Percentiles rank a stretch among this genome's conserved stretches.
Conservation (phyloP, 2,797 vertebrate genomes). For the Orientallactaga sibirica region DNA sequence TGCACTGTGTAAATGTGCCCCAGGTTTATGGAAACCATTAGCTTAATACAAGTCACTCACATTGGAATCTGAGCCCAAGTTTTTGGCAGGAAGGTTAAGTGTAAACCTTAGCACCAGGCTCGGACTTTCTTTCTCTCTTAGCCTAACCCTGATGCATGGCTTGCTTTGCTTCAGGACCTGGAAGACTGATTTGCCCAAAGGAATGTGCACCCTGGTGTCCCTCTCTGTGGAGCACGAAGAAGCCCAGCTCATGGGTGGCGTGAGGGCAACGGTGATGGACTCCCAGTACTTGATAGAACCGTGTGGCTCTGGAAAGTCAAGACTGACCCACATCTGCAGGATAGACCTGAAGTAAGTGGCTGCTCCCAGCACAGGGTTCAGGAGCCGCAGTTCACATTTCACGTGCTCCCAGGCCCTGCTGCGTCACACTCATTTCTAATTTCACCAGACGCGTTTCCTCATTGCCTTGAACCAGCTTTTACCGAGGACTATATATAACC, state of each 20-base stretch:
- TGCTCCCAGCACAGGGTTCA: not conserved
- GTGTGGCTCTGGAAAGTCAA: conserved; percentile 97
- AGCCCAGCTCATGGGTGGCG: conserved; percentile 91
- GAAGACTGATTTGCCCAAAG: conserved; percentile 97
- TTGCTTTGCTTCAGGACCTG: conserved; percentile 91
- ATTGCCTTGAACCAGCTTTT: not conserved
- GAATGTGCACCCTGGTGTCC: conserved; percentile 94
- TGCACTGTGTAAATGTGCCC: not conserved
- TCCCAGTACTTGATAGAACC: conserved; percentile 97
- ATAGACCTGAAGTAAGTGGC: conserved; percentile 95
- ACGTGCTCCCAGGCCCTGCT: rapidly evolving
- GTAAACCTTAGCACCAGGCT: not conserved
- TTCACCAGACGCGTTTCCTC: not conserved
- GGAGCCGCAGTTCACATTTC: rapidly evolving
- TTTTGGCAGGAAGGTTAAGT: not conserved
- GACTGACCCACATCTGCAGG: conserved; percentile 97
- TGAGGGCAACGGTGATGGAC: conserved; percentile 94
- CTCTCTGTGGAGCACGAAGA: conserved; percentile 95
- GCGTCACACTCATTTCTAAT: not conserved
- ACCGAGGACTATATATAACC: rapidly evolving
- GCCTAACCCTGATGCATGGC: rapidly evolving
- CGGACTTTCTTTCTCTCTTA: not conserved
- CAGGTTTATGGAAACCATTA: not conserved
- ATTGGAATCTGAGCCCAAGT: not conserved
- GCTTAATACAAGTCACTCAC: not conserved